Evolutionary conservation across 1,140 invertebrate genomes (phyloP), one percentile per base, ranked within the genome.

Genomic region (Eueides isabella): DNA sequence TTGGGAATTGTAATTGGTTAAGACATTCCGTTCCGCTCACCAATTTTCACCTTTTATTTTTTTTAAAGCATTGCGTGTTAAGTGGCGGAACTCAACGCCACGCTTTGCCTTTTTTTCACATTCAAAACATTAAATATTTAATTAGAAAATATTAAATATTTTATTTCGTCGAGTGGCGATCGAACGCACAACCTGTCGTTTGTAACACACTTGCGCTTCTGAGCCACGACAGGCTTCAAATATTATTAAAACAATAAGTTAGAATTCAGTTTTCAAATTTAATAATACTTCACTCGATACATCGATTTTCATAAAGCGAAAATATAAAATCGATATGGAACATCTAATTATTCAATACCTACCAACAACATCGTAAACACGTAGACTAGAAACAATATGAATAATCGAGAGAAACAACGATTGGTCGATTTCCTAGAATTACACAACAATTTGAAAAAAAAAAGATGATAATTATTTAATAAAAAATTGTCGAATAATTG

Each of bases 401-500:
- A 86, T 77, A 80, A 69, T 38, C 62, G 29, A 65, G 64, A 85
- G 73, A 85, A 87, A 86, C 75, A 86, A 90, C 88, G 77, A 85
- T 85, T 89, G 86, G 88, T 88, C 86, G 80, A 80, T 84, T 81
- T 67, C 79, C 75, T 85, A 85, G 44, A 85, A 89, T 85, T 82
- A 85, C 74, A 79, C 79, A 89, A 87, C 84, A 83, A 83, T 79
- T 61, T 79, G 84, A 65, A 74, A 72, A 65, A 55, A 55, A 23
- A 55, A 12, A 31, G 35, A 75, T 72, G 48, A 55, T 72, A 12
- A 61, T 63, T 48, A 63, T 11, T 41, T 19, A 35, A 29, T 67
- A 66, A 26, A 55, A n/a, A 55, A 55, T 61, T 65, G 66, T 64
- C 65, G 65, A 48, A 68, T 76, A 76, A 76, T 76, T 76, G 75